Evolutionary conservation across 2,888 invertebrate genomes (phyloP), one percentile per base, ranked within the genome.

Genomic region (Furcula furcula): DNA sequence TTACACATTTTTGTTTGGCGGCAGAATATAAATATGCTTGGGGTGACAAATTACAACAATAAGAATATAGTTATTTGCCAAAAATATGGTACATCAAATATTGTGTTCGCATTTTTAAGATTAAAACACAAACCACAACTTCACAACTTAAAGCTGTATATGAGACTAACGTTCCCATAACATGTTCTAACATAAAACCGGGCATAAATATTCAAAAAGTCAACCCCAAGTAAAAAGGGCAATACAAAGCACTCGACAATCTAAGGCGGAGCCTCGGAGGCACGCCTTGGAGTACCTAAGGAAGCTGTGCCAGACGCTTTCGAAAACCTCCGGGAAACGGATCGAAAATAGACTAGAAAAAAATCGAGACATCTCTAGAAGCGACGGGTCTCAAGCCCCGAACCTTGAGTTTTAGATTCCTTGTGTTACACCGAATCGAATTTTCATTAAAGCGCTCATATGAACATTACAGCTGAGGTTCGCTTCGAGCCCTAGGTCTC

Each of bases 301-400:
- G 78, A 74, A 74, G 71, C 73, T 59, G 75, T 70, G 75, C 82
- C 80, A 85, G 87, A 87, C 87, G 76, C 74, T 85, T 76, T 78
- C 71, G 74, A 73, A 76, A 76, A 72, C 73, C 76, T 65, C 61
- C 68, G 76, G 72, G 67, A 79, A 80, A 73, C 76, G 84, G 78
- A 86, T 87, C 77, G 79, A 84, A 83, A 87, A 86, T 82, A 84
- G 70, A 82, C 64, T 64, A 76, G 74, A 82, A 87, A 85, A 82
- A 77, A 82, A 84, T 85, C 85, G 83, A 85, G 87, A 87, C 87
- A 83, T 86, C 87, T 84, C 78, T 75, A 80, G 74, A 62, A 69
- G 65, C 68, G 68, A 63, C 36, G 41, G 69, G 88, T 86, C 84
- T 85, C 82, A 81, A 85, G 87, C 78, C 75, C 67, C 68, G 65